A percentile compares a stretch with the other conserved stretches of the same genome.
These are phyloP conservation scores for Elmis aenea DNA, from an alignment of 2,888 invertebrate species.

Conservation along the genomic window DNA sequence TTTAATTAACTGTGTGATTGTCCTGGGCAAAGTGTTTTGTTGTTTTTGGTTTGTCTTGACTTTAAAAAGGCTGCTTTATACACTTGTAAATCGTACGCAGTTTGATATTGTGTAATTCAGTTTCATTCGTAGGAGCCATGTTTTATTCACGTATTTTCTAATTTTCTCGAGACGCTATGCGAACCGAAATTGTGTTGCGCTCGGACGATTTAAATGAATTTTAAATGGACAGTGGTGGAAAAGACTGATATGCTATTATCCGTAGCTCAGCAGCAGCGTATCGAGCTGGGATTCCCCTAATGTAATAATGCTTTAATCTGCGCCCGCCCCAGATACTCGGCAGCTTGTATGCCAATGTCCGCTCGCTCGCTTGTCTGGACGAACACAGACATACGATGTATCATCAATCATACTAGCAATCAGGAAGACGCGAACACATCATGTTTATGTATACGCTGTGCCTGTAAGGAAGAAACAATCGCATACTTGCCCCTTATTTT, in stretches of 20 bases:
- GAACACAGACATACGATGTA: constrained; percentile 36
- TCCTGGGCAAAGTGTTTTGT: too few species aligned
- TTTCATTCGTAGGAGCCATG: too few species aligned
- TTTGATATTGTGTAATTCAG: too few species aligned
- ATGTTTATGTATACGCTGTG: constrained; percentile 26
- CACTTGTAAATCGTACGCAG: too few species aligned
- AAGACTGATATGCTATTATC: constrained; percentile 19
- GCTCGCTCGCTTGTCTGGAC: constrained; percentile 31
- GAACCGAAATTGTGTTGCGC: too few species aligned
- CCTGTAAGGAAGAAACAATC: constrained; percentile 19
- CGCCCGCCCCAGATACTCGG: constrained; percentile 35
- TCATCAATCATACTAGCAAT: constrained; percentile 42
- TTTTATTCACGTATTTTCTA: too few species aligned
- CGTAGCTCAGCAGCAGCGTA: constrained; percentile 28
- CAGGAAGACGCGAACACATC: constrained; percentile 34
- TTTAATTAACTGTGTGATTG: too few species aligned
- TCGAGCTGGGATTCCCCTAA: constrained; percentile 39
- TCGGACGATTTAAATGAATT: too few species aligned
- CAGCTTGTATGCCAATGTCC: constrained; percentile 41
- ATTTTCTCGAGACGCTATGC: too few species aligned
- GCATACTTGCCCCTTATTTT: too few species aligned
- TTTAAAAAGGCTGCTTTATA: too few species aligned
- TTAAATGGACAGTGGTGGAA: constrained; percentile 16
- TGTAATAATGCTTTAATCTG: constrained; percentile 43
- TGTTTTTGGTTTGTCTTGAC: too few species aligned